These are phyloP conservation scores for Brachionus rubens DNA, from an alignment of 1,140 invertebrate genomes.

Conservation along the genomic window DNA sequence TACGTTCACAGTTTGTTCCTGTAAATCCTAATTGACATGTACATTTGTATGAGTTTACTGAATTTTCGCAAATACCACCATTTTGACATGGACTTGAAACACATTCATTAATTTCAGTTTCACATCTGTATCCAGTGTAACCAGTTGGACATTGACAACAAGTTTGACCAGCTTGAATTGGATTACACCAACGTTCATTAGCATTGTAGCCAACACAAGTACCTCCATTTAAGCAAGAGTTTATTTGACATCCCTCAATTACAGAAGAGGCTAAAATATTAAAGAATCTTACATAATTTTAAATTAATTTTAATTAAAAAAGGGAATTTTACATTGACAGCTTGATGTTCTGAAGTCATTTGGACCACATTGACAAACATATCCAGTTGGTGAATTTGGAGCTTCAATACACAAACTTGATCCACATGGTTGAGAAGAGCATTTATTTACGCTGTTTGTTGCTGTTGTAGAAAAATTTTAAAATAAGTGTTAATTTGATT, in stretches of 20 bases:
- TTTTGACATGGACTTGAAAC: constrained; percentile 65
- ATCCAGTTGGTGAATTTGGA: constrained; percentile 38
- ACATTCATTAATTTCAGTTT: constrained; percentile 54
- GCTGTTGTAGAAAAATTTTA: constrained; percentile 1
- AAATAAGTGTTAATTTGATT: background rate
- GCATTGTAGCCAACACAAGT: constrained; percentile 42
- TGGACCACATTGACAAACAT: constrained; percentile 43
- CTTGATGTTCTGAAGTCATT: constrained; percentile 37
- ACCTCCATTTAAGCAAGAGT: constrained; percentile 45
- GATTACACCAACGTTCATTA: constrained; percentile 29
- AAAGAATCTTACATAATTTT: background rate
- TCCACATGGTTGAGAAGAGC: constrained; percentile 33
- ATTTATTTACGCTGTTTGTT: constrained; percentile 8
- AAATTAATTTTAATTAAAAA: background rate
- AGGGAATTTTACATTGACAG: constrained; percentile 24
- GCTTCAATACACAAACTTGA: constrained; percentile 28
- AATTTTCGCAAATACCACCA: constrained; percentile 50
- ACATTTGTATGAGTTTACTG: constrained; percentile 47
- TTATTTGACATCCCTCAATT: background rate
- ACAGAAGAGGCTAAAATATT: background rate
- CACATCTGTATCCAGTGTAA: constrained; percentile 47
- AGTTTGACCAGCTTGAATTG: constrained; percentile 38
- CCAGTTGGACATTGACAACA: constrained; percentile 47
- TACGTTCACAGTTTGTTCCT: constrained; percentile 37
- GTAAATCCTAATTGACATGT: constrained; percentile 39